A percentile compares a stretch with the other conserved stretches of the same genome.
These are phyloP conservation scores for Teinopalpus imperialis DNA, from an alignment of 2,888 invertebrate genomes.

Conservation along the genomic window DNA sequence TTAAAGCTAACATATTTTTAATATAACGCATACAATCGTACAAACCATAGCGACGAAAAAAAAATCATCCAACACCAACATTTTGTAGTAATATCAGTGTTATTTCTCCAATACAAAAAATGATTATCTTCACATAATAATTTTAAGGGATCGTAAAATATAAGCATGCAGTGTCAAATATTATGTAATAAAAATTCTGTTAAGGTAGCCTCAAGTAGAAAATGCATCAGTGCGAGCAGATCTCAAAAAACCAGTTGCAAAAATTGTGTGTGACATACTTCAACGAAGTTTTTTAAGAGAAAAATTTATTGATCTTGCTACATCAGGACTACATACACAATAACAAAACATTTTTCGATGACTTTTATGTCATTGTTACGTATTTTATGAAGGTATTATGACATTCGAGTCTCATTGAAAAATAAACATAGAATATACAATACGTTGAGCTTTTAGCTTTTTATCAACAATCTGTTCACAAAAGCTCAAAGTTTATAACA, in stretches of 20 bases:
- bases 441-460: constrained; percentile 1
- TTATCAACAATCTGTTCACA: neutral
- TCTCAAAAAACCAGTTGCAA: constrained; percentile 57
- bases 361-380: constrained; percentile 30
- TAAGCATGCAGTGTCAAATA: constrained; percentile 31
- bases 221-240: constrained; percentile 45
- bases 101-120: no score
- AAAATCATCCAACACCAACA: no score
- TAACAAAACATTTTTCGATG: constrained; percentile 34
- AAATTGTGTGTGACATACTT: constrained; percentile 57
- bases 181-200: constrained; percentile 41
- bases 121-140: no score
- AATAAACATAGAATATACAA: neutral
- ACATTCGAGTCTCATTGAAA: constrained; percentile 10
- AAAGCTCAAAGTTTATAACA: no score
- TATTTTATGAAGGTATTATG: constrained; percentile 22
- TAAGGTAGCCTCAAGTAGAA: constrained; percentile 45
- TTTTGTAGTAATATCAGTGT: no score
- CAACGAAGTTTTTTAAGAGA: constrained; percentile 53
- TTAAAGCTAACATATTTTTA: no score
- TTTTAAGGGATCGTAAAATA: constrained; percentile 20
- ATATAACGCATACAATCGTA: no score
- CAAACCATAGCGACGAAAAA: no score
- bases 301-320: constrained; percentile 53
- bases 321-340: constrained; percentile 40